Evolutionary conservation across 1,140 invertebrate species (phyloP).

Genomic region (Mycetomoellerius zeteki): DNA sequence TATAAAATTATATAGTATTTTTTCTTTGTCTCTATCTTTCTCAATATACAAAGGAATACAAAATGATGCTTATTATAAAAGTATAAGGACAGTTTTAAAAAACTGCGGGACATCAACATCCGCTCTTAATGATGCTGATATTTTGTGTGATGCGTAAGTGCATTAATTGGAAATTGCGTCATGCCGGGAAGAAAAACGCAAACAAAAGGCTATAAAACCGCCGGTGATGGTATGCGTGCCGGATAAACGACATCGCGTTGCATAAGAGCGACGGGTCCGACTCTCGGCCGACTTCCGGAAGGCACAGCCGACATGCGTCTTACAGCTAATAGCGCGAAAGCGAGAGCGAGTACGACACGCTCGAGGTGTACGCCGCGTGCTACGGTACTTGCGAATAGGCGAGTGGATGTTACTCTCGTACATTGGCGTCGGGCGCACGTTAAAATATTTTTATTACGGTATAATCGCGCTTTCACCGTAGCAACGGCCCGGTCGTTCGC

Average conservation of each 20-base stretch:
- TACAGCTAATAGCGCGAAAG: conserved; percentile 83
- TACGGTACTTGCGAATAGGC: conserved; percentile 43
- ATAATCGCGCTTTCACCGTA: conserved; percentile 85
- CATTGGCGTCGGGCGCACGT: conserved; percentile 72
- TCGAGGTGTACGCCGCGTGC: conserved; percentile 76
- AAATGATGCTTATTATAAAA: background rate
- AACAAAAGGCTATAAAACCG: conserved; percentile 28
- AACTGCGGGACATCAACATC: background rate
- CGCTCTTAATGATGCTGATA: background rate
- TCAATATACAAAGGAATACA: background rate
- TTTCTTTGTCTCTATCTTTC: background rate
- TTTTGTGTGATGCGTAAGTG: background rate
- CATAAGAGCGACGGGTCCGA: conserved; percentile 53
- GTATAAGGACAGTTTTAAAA: background rate
- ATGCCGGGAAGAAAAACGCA: conserved; percentile 8
- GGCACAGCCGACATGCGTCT: conserved; percentile 71
- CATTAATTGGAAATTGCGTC: conserved; percentile 12
- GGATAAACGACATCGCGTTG: conserved; percentile 61
- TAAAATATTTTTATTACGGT: conserved; percentile 84
- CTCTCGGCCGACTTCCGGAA: conserved; percentile 76
- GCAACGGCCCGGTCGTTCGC: conserved; percentile 79
- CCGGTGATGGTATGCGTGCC: conserved; percentile 29
- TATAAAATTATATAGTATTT: background rate
- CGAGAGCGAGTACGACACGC: conserved; percentile 80
- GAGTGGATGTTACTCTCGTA: conserved; percentile 66